phyloP scores from a whole-genome alignment of 2,888 invertebrate genomes.

The Philereme transversata region DNA sequence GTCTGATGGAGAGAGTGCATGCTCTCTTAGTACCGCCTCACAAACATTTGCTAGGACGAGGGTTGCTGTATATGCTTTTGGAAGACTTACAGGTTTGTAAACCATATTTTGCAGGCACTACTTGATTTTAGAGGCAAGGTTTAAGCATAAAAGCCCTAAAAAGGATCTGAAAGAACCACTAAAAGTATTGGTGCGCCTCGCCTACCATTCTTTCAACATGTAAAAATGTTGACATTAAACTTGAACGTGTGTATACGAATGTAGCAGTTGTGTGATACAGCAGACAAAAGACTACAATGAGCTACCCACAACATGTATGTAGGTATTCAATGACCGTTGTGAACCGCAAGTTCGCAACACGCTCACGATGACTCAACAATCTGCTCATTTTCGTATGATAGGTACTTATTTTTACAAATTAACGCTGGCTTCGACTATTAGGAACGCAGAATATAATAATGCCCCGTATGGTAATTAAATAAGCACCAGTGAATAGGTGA shows the following conservation, averaged over 20 bases:
- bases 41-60: slow-evolving; percentile 69
- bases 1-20: slow-evolving; percentile 87
- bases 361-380: slow-evolving; percentile 14
- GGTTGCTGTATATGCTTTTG: slow-evolving; percentile 66
- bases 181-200: too few species aligned
- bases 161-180: too few species aligned
- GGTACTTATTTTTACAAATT: background rate
- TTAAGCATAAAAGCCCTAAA: too few species aligned
- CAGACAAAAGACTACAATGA: slow-evolving; percentile 24
- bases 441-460: too few species aligned
- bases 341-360: slow-evolving; percentile 17
- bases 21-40: slow-evolving; percentile 82
- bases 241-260: slow-evolving; percentile 3
- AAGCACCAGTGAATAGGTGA: too few species aligned
- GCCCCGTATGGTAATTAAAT: too few species aligned
- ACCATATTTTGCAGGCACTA: too few species aligned
- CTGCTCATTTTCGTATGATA: background rate
- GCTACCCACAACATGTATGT: slow-evolving; percentile 25
- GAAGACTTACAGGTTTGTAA: slow-evolving; percentile 67
- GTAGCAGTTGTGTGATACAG: background rate
- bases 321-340: slow-evolving; percentile 27
- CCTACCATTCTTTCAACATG: too few species aligned
- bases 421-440: too few species aligned
- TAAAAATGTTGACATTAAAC: slow-evolving; percentile 8
- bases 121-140: too few species aligned